Base-by-base conservation (phyloP, 2,113 vertebrate species). In the Neodontobutis hainanensis region DNA sequence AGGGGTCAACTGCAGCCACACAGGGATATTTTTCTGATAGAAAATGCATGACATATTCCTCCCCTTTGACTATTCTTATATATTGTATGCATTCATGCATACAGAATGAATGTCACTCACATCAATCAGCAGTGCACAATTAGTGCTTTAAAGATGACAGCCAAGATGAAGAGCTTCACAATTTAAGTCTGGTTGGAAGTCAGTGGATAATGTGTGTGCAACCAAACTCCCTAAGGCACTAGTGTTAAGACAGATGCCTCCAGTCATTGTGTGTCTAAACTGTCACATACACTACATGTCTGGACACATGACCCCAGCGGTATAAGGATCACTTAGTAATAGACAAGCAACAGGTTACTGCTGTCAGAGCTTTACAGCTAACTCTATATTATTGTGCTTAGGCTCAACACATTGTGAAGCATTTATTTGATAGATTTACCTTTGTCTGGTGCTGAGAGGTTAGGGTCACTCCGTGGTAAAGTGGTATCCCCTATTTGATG, bases 381-480 rank as follows among this genome's bases (percentile, higher is more conserved):
- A 56, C 16, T 5, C 51, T 14, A 35, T 38, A 3, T 8, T 34
- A 40, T 10, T 34, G n/a, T 7, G 12, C 27, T 46, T 4, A 5
- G 10, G 5, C 2, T 12, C 40, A 65, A 51, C 1, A 8, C 1
- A 15, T 38, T 36, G 19, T 66, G 19, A 27, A 27, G 19, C 19
- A 27, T 27, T 27, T 27, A 27, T 27, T 27, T 27, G 19, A 27
- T 27, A 27, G 19, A 27, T 2, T 85, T 84, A 98, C 97, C 95
- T 96, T 98, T 99, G 64, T 99, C 97, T 15, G 97, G 93, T 8
- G 91, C 87, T 0, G 95, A 95, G 68, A 98, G 92, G 90, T 90
- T 97, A 58, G 96, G 96, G 84, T 99, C 96, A 74, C 95, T 98
- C 80, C 95, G 91, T 2, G 97, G 97, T 89, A 96, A 89, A 84